A percentile compares a stretch with the other conserved stretches of the same genome.
These are phyloP conservation scores for Lepidotrigona ventralis DNA, from an alignment of 1,140 invertebrate species.

Conservation along the genomic window DNA sequence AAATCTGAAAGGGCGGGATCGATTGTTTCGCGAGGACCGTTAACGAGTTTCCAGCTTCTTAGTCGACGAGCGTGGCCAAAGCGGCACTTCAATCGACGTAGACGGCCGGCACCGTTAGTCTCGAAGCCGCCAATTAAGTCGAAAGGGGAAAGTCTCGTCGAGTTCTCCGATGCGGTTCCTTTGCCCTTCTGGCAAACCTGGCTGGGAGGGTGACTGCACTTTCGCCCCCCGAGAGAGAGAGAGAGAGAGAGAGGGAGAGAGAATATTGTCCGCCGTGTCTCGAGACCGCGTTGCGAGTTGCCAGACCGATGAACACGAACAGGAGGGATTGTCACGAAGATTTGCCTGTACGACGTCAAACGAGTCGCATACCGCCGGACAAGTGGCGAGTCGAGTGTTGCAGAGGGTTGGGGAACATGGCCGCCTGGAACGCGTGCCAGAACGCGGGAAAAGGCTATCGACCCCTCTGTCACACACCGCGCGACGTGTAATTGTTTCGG, in stretches of 20 bases:
- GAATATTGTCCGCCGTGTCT: constrained; percentile 25
- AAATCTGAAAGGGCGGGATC: constrained; percentile 7
- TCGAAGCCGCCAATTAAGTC: constrained; percentile 55
- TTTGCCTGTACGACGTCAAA: constrained; percentile 25
- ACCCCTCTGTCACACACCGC: neutral
- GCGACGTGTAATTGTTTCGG: neutral
- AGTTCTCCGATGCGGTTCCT: constrained; percentile 49
- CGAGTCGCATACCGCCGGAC: constrained; percentile 32
- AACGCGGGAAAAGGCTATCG: neutral
- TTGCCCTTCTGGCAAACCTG: constrained; percentile 13
- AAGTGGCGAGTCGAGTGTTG: constrained; percentile 21
- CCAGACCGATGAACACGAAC: constrained; percentile 11
- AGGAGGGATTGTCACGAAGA: constrained; percentile 29
- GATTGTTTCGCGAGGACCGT: constrained; percentile 40
- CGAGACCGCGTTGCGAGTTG: constrained; percentile 3
- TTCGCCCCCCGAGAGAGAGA: neutral
- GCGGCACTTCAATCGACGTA: constrained; percentile 39
- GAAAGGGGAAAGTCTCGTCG: constrained; percentile 46
- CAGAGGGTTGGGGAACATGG: constrained; percentile 12
- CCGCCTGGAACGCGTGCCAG: constrained; percentile 24
- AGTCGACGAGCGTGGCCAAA: constrained; percentile 36
- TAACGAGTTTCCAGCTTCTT: constrained; percentile 51
- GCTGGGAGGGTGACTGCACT: constrained; percentile 15
- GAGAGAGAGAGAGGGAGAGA: neutral
- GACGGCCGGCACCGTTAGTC: constrained; percentile 39